phyloP scores from a whole-genome alignment of 2,888 invertebrate genomes.

The Synanthedon myopaeformis region DNA sequence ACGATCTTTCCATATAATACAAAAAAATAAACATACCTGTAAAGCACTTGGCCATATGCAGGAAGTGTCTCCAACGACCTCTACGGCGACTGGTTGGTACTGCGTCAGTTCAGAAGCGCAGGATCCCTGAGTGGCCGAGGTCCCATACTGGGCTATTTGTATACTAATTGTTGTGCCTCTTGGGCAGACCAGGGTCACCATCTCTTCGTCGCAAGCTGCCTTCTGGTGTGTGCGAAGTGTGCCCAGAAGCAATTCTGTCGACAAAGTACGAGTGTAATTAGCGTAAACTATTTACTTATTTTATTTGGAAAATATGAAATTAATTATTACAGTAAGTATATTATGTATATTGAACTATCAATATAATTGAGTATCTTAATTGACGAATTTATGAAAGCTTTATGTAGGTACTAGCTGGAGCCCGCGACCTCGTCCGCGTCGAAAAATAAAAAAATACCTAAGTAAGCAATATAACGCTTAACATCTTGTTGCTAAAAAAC shows the following conservation, averaged over 20 bases:
- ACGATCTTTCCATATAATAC: slow-evolving; percentile 8
- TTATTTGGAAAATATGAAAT: too few relatives aligned
- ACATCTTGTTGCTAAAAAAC: too few relatives aligned
- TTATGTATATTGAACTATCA: too few relatives aligned
- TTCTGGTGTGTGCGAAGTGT: slow-evolving; percentile 91
- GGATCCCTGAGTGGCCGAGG: slow-evolving; percentile 66
- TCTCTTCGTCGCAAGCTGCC: slow-evolving; percentile 92
- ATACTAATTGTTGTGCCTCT: slow-evolving; percentile 92
- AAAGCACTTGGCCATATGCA: slow-evolving; percentile 82
- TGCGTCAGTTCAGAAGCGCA: slow-evolving; percentile 61
- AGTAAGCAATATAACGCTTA: too few relatives aligned
- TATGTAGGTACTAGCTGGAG: too few relatives aligned
- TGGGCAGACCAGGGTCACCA: slow-evolving; percentile 89
- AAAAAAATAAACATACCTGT: slow-evolving; percentile 72
- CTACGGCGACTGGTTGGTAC: slow-evolving; percentile 62
- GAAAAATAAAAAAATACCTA: too few relatives aligned
- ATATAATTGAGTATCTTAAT: too few relatives aligned
- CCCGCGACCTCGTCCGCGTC: too few relatives aligned
- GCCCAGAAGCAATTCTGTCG: slow-evolving; percentile 87
- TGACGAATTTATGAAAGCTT: too few relatives aligned
- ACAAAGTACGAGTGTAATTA: slow-evolving; percentile 4
- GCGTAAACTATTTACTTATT: too few relatives aligned
- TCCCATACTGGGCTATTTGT: slow-evolving; percentile 90
- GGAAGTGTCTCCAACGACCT: slow-evolving; percentile 73
- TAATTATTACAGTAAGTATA: too few relatives aligned